These are phyloP conservation scores for Eupithecia insigniata DNA, from an alignment of 2,888 invertebrate genomes.

Conservation along the genomic window DNA sequence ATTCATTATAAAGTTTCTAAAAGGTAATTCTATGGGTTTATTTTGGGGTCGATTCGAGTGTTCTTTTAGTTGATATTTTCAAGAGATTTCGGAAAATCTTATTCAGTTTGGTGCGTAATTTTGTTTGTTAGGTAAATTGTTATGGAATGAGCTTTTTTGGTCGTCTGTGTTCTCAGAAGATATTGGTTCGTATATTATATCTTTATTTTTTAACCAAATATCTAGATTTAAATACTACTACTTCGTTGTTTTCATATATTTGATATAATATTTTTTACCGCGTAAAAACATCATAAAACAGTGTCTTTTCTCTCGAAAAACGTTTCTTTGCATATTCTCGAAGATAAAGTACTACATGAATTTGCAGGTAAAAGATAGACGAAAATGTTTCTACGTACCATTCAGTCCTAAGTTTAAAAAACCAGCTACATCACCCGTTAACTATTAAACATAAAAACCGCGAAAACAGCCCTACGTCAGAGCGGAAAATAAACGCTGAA, in stretches of 20 bases:
- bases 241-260: too few species aligned
- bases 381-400: too few species aligned
- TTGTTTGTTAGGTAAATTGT: constrained; percentile 13
- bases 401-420: too few species aligned
- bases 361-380: too few species aligned
- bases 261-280: too few species aligned
- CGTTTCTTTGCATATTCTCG: too few species aligned
- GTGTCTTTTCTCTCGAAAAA: too few species aligned
- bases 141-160: background rate
- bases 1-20: constrained; percentile 47
- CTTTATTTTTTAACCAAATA: too few species aligned
- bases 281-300: too few species aligned
- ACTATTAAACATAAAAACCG: constrained; percentile 21
- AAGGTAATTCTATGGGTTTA: constrained; percentile 45
- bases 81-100: constrained; percentile 29
- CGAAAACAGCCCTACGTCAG: constrained; percentile 16
- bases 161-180: background rate
- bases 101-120: constrained; percentile 9
- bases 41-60: constrained; percentile 38
- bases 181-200: too few species aligned
- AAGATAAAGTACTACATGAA: too few species aligned
- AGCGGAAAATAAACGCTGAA: constrained; percentile 41
- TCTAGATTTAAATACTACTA: too few species aligned
- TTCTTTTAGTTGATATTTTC: constrained; percentile 40
- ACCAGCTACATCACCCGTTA: constrained; percentile 1